Percentiles rank a stretch among this genome's conserved stretches.
These are phyloP conservation scores for Epinotia demarniana DNA, from an alignment of 2,888 invertebrate species.

Conservation along the genomic window DNA sequence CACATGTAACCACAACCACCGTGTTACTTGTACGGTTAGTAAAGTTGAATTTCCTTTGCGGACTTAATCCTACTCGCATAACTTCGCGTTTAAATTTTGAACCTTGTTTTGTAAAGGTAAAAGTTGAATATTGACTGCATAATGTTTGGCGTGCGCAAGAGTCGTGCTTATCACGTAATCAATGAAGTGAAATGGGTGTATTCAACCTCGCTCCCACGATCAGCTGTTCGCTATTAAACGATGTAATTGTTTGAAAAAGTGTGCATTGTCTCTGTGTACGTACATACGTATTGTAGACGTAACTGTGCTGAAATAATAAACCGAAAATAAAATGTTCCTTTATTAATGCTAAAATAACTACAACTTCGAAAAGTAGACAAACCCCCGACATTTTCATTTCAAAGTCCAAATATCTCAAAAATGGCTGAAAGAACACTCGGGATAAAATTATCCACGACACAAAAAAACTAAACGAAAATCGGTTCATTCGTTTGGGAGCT, in stretches of 20 bases:
- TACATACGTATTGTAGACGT: conserved; percentile 9
- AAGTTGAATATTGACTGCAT: neutral
- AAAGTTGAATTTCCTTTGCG: conserved; percentile 12
- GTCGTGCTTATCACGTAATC: conserved; percentile 35
- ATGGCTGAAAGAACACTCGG: no score
- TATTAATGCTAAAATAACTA: no score
- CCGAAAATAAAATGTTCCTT: neutral
- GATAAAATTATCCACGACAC: no score
- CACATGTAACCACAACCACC: conserved; percentile 11
- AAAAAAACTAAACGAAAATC: no score
- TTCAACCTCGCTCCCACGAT: conserved; percentile 39
- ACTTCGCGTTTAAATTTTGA: neutral
- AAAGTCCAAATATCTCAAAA: no score
- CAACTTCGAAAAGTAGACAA: no score
- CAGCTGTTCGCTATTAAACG: conserved; percentile 37
- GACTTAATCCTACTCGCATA: neutral
- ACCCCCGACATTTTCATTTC: no score
- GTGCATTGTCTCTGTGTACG: conserved; percentile 21
- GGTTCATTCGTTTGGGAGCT: no score
- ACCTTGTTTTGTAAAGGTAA: neutral
- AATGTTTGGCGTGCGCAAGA: conserved; percentile 25
- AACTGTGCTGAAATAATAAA: conserved; percentile 12
- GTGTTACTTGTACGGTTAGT: neutral
- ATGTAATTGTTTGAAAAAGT: conserved; percentile 29
- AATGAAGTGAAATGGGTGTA: conserved; percentile 31